Conservation (phyloP, 2,888 invertebrate species). For the Pachycephus smyrnensis region DNA sequence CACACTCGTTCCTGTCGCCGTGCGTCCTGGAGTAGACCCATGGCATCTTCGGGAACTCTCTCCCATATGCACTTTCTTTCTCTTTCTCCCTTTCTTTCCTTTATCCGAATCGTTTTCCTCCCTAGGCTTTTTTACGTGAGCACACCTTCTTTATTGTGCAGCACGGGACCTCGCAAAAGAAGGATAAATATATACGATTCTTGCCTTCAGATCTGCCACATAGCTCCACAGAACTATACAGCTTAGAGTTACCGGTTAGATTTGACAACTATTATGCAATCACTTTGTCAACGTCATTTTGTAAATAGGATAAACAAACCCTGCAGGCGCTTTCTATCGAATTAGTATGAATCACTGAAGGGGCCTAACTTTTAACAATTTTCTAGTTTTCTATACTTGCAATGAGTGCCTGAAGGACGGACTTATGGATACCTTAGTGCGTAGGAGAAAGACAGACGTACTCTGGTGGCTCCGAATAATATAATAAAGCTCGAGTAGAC, state of each 20-base stretch:
- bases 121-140: neutral
- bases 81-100: neutral
- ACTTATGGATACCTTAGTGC: neutral
- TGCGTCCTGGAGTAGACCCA: neutral
- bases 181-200: neutral
- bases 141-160: neutral
- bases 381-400: neutral
- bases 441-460: neutral
- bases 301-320: neutral
- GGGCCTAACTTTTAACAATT: neutral
- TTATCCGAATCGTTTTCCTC: neutral
- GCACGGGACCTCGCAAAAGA: neutral
- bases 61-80: neutral
- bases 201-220: neutral
- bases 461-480: neutral
- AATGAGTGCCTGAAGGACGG: neutral
- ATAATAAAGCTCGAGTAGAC: neutral
- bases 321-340: neutral
- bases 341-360: neutral
- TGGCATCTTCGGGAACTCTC: neutral
- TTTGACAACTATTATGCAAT: neutral
- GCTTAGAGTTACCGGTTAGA: neutral
- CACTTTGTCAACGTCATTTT: neutral
- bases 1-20: neutral
- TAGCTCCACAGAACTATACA: neutral